A percentile compares a stretch with the other conserved stretches of the same genome.
Conservation (phyloP, 1,140 invertebrate genomes). For the Palaemon carinicauda region DNA sequence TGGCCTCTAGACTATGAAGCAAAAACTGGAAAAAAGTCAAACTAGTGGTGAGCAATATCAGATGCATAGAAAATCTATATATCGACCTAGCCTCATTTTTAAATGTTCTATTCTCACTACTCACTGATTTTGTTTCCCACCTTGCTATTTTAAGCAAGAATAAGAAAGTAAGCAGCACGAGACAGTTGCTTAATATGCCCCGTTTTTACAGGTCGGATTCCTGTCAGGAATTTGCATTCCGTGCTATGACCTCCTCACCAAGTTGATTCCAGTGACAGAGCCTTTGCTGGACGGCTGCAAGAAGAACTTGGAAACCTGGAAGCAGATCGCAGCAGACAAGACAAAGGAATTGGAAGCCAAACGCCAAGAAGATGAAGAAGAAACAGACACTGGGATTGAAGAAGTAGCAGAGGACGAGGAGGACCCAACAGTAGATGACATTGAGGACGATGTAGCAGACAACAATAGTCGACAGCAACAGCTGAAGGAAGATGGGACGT, state of each 20-base stretch:
- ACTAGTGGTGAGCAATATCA: no score
- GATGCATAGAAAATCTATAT: no score
- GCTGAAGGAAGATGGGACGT: neutral
- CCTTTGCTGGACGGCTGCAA: constrained; percentile 76
- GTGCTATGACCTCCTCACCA: constrained; percentile 76
- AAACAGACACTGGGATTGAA: neutral
- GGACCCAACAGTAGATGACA: neutral
- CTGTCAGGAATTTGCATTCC: constrained; percentile 81
- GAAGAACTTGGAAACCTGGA: constrained; percentile 66
- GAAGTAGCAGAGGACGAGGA: neutral
- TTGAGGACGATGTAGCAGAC: no score
- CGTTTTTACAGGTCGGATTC: constrained; percentile 75
- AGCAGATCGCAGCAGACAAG: constrained; percentile 26
- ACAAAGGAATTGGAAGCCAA: neutral
- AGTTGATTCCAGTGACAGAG: constrained; percentile 76
- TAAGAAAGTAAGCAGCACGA: no score
- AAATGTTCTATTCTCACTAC: no score
- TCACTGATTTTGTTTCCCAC: neutral
- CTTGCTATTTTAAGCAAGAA: neutral
- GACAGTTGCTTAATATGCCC: neutral
- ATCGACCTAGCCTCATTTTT: no score
- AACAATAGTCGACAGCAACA: neutral
- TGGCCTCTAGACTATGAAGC: no score
- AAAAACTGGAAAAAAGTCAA: no score
- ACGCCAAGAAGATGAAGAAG: constrained; percentile 6